A percentile compares a stretch with the other conserved stretches of the same genome.
Conservation (phyloP, 92 coral and sea anemone genomes). For the Zoanthus gigantus region DNA sequence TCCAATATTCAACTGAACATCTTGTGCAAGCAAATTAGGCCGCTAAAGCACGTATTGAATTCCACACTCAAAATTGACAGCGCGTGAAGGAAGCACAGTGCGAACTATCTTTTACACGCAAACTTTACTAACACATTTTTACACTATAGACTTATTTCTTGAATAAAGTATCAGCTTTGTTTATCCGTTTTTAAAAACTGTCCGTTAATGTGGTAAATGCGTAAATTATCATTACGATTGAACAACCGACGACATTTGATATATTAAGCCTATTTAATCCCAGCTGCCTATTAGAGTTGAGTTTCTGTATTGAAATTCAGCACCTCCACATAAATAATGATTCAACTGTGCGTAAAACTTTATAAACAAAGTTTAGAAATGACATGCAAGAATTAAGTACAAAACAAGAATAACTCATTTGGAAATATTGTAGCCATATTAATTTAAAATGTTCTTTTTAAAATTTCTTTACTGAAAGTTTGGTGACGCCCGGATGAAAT, state of each 20-base stretch:
- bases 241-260: background rate
- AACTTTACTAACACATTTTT: background rate
- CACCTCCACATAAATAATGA: background rate
- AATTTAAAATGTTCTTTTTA: background rate
- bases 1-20: slow-evolving; percentile 26
- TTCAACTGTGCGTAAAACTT: background rate
- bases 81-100: slow-evolving; percentile 25
- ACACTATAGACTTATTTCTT: background rate
- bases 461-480: no score
- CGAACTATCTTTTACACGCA: background rate
- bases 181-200: background rate
- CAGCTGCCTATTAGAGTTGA: slow-evolving; percentile 1
- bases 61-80: background rate
- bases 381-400: background rate
- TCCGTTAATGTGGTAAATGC: no score
- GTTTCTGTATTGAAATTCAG: background rate
- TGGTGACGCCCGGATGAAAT: no score
- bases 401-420: background rate
- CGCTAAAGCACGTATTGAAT: slow-evolving; percentile 8
- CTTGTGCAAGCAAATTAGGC: slow-evolving; percentile 10
- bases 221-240: background rate
- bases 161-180: background rate
- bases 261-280: slow-evolving; percentile 2
- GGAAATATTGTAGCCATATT: background rate
- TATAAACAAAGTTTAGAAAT: background rate